These are phyloP conservation scores for Danaus melanippus DNA, from an alignment of 1,140 invertebrate species.

Conservation along the genomic window DNA sequence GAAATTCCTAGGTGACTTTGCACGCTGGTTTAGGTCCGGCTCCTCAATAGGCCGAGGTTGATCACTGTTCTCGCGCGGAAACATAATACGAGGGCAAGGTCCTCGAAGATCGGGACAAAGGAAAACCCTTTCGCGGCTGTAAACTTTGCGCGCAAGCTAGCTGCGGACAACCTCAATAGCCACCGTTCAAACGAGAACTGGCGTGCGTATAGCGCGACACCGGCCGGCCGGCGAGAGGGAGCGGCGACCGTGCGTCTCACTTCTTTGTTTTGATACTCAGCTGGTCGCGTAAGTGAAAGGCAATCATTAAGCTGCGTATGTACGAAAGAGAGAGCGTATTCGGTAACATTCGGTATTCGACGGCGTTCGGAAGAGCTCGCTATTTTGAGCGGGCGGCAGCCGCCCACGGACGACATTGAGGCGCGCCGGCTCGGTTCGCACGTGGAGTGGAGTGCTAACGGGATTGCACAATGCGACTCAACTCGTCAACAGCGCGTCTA, in stretches of 20 bases:
- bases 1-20: conserved; percentile 49
- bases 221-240: conserved; percentile 67
- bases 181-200: conserved; percentile 61
- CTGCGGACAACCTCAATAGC: conserved; percentile 55
- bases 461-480: conserved; percentile 65
- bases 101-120: conserved; percentile 66
- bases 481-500: conserved; percentile 24
- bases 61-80: conserved; percentile 60
- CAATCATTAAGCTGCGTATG: conserved; percentile 14
- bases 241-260: conserved; percentile 62
- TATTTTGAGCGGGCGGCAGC: conserved; percentile 49
- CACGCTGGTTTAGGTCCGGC: conserved; percentile 52
- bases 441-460: conserved; percentile 56
- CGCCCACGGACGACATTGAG: conserved; percentile 62
- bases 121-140: conserved; percentile 62
- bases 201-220: conserved; percentile 52
- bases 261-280: conserved; percentile 74
- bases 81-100: conserved; percentile 69
- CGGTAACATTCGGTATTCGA: conserved; percentile 28
- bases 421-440: conserved; percentile 54
- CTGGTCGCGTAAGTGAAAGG: conserved; percentile 56
- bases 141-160: conserved; percentile 58
- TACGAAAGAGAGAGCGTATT: conserved; percentile 35
- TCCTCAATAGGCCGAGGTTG: conserved; percentile 58
- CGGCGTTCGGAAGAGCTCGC: conserved; percentile 41